These are phyloP conservation scores for Platycercus adscitus DNA, from an alignment of 2,113 vertebrate genomes.

Conservation along the genomic window DNA sequence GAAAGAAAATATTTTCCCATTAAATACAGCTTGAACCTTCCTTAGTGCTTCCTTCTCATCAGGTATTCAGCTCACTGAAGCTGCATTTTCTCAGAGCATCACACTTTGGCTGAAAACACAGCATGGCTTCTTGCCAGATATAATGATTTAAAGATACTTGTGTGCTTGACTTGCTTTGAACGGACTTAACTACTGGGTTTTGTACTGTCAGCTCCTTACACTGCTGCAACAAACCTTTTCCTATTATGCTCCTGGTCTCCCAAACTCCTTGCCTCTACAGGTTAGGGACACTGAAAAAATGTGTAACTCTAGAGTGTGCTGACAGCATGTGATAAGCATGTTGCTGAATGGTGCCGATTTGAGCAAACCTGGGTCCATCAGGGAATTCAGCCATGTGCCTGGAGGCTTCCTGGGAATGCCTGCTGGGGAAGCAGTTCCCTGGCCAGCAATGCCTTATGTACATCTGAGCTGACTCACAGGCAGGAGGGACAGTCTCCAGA, in stretches of 20 bases:
- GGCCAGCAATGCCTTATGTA: not conserved
- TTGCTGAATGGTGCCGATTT: not conserved
- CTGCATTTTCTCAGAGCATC: not conserved
- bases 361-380: not conserved
- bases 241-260: not conserved
- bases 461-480: not conserved
- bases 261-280: constrained; percentile 23
- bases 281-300: constrained; percentile 54
- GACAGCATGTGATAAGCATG: constrained; percentile 29
- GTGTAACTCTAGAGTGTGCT: constrained; percentile 27
- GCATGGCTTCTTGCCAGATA: constrained; percentile 18
- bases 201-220: not conserved
- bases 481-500: not conserved
- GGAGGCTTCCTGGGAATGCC: not conserved
- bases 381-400: not conserved
- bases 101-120: not conserved
- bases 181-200: not conserved
- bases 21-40: not conserved
- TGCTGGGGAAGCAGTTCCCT: not conserved
- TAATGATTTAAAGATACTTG: constrained; percentile 21
- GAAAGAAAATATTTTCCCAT: constrained; percentile 25
- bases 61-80: not conserved
- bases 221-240: constrained; percentile 8
- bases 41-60: not conserved
- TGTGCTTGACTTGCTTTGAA: constrained; percentile 9